Evolutionary conservation across 1,140 invertebrate species (phyloP), one percentile per base, ranked within the genome.

Genomic region (Doryteuthis pealeii): DNA sequence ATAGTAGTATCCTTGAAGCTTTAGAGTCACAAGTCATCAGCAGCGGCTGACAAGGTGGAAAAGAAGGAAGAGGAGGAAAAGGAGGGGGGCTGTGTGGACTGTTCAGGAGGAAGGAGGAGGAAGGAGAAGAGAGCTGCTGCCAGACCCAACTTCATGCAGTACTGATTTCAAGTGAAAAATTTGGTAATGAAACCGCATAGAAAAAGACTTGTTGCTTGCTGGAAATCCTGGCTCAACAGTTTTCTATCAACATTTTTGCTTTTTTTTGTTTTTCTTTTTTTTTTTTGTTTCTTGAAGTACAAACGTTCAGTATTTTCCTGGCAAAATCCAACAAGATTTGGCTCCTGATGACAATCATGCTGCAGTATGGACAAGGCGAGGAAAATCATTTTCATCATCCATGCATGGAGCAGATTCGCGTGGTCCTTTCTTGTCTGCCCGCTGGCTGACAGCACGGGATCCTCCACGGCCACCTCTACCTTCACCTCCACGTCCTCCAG

Each of bases 321-420:
- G 54, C 54, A 62, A 40, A 62, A 62, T 62, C 54, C 54, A 33
- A 68, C 30, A 68, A 32, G 66, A 68, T 62, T 30, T 33, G 28
- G 31, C 12, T 68, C 18, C n/a, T 68, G 32, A 68, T 62, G 54
- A 62, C 18, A 68, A 32, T 71, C 70, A 83, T 45, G 82, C 81
- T 65, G 72, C 81, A 43, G 78, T 78, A 66, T 84, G 82, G 32
- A 83, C 80, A 72, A 84, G 81, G 73, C 79, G 95, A 77, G 96
- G 96, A 89, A 98, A 97, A 89, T 96, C 95, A 85, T 94, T 93
- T 90, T 95, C 95, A 89, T 98, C 95, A 87, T 97, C 95, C 70
- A 98, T 94, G 88, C 96, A 96, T 30, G 96, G 96, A 84, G 95
- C 95, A 77, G 92, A 89, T 78, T 91, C 91, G 80, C 90, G 79